These are phyloP conservation scores for Ceyx margarethae DNA, from an alignment of 2,113 vertebrate genomes.

Conservation along the genomic window DNA sequence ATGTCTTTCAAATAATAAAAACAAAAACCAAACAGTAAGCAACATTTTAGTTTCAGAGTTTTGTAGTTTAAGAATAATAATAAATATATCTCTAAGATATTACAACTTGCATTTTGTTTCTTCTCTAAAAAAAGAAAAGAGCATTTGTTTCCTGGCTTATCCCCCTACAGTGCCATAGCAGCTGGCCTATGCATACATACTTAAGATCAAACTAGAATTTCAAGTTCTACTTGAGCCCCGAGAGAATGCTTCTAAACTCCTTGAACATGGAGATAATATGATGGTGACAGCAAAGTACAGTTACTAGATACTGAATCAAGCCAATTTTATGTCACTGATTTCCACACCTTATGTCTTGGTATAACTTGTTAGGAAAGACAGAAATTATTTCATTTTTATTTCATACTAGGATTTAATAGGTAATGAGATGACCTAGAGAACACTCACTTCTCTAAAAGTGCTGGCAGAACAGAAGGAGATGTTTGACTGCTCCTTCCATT, in stretches of 20 bases:
- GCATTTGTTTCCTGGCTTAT: neutral
- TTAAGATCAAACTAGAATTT: neutral
- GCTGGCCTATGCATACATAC: neutral
- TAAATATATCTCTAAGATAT: neutral
- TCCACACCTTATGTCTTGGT: neutral
- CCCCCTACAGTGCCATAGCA: neutral
- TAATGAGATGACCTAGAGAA: neutral
- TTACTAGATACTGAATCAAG: neutral
- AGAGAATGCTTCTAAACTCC: neutral
- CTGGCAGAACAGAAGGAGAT: conserved; percentile 74
- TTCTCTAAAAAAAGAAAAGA: neutral
- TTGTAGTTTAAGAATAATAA: neutral
- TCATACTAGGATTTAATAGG: neutral
- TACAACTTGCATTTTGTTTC: neutral
- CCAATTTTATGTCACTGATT: neutral
- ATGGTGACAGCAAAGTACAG: neutral
- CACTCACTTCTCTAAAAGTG: conserved; percentile 82
- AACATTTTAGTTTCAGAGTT: neutral
- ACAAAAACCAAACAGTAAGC: neutral
- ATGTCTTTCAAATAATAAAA: neutral
- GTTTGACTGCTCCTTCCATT: conserved; percentile 75
- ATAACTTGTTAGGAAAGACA: neutral
- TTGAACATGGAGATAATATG: neutral
- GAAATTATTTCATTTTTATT: neutral
- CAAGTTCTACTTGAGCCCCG: neutral